Evolutionary conservation across 2,113 vertebrate genomes (phyloP), one percentile per base, ranked within the genome.

Genomic region (Archilochus colubris): DNA sequence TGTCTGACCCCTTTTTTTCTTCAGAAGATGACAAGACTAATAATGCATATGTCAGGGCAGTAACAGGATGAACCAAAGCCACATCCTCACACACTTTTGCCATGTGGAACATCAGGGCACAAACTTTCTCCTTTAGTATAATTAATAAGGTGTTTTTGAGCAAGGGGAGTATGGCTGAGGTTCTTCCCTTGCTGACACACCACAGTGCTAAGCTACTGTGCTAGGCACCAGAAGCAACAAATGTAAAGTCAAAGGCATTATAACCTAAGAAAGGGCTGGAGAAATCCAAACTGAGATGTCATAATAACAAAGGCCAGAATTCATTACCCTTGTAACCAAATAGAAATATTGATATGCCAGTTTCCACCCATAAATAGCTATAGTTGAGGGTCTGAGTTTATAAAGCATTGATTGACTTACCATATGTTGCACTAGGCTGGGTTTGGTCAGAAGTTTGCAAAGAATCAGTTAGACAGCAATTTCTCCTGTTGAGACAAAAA

Each of bases 401-500:
- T 88, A 86, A 93, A 94, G 67, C 2, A 1, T 30, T 94, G 82
- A 97, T 72, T 22, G 88, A 91, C 91, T 95, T 96, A 96, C 95
- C 95, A 95, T 68, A 50, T 93, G 93, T 50, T 84, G 91, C 24
- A 36, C 82, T 83, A 61, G 80, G 64, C 40, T 62, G 73, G 73
- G 89, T 96, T 95, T 78, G 93, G 95, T 95, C 73, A 36, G 94
- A 97, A 93, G 90, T 96, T 88, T 91, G 86, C 91, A 93, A 59
- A 91, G 28, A 40, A 93, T 96, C 79, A 43, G 61, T 88, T 91
- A 83, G 90, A 86, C 95, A 90, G 93, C 64, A 75, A 75, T 83
- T 96, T 81, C 93, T 96, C 91, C 91, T 96, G 95, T 93, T 95
- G 88, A 95, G 90, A 88, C 88, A 95, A 88, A 96, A 96, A 88